Percentiles rank a stretch among this genome's conserved stretches.
Conservation (phyloP, 2,888 invertebrate genomes). For the Torymus tubicola region DNA sequence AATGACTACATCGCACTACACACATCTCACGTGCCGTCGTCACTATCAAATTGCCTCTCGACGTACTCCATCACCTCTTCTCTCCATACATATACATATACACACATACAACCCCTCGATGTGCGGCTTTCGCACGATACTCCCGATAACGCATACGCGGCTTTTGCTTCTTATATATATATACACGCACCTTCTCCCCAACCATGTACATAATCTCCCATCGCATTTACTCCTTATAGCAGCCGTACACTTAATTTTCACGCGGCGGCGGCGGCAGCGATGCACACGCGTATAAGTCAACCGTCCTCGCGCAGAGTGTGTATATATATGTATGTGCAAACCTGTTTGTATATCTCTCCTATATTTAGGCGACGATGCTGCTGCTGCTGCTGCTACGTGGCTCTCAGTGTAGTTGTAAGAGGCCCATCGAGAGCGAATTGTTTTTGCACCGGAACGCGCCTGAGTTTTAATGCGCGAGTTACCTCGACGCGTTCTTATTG, state of each 20-base stretch:
- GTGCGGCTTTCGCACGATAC: too few relatives aligned
- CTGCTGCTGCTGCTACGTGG: too few relatives aligned
- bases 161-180: too few relatives aligned
- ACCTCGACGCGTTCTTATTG: conserved; percentile 51
- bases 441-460: conserved; percentile 39
- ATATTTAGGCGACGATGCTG: conserved; percentile 49
- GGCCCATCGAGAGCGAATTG: conserved; percentile 51
- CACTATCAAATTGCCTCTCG: conserved; percentile 5
- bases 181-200: too few relatives aligned
- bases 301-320: conserved; percentile 39
- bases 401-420: not conserved
- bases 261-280: not conserved
- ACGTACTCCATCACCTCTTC: too few relatives aligned
- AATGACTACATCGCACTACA: not conserved
- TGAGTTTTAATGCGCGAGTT: conserved; percentile 43
- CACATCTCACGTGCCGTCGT: not conserved
- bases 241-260: conserved; percentile 45
- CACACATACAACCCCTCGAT: too few relatives aligned
- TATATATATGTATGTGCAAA: conserved; percentile 35
- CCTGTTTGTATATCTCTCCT: conserved; percentile 51
- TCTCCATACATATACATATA: too few relatives aligned
- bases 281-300: not conserved
- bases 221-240: too few relatives aligned
- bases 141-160: too few relatives aligned
- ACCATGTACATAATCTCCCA: not conserved